Evolutionary conservation across 2,797 vertebrate species (phyloP), one percentile per base, ranked within the genome.

Genomic region (Pelobates cultripes): DNA sequence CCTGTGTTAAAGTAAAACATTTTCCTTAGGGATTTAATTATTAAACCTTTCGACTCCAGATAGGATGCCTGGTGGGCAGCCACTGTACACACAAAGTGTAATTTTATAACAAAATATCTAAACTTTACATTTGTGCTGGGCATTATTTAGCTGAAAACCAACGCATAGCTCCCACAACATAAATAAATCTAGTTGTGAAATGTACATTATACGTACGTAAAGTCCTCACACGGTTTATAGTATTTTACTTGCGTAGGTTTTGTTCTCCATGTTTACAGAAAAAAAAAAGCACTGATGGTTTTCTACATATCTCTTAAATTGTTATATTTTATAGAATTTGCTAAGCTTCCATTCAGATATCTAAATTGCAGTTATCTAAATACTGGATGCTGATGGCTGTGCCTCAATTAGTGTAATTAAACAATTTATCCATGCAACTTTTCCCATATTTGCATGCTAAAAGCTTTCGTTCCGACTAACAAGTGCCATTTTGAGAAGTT

Each of bases 181-280:
- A 79, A 74, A 81, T 75, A 70, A 60, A 81, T 61, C 28, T 66
- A 47, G 53, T 74, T 55, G 44, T 57, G 15, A 61, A 69, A 80
- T 42, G 61, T 68, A 68, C 47, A 14, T 57, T 68, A 40, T 66
- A 43, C 44, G 15, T n/a, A 51, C 45, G 68, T 53, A 17, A 53
- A 17, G 43, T 47, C 51, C 57, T 73, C 44, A 45, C 42, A 5
- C 63, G n/a, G 66, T 10, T 53, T 77, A 55, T 5, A 40, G 12
- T 73, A 43, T 74, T 60, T 74, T 61, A 43, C 53, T 60, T 55
- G 55, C 41, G 55, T 74, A 60, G 55, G 4, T 40, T 14, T 7
- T 60, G 43, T 8, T 60, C 55, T 71, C n/a, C 7, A 43, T 60
- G 28, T 60, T 60, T 72, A 55, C 12, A 57, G 47, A 51, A 10